phyloP scores from a whole-genome alignment of 2,888 invertebrate species.

The Orthosia cruda region DNA sequence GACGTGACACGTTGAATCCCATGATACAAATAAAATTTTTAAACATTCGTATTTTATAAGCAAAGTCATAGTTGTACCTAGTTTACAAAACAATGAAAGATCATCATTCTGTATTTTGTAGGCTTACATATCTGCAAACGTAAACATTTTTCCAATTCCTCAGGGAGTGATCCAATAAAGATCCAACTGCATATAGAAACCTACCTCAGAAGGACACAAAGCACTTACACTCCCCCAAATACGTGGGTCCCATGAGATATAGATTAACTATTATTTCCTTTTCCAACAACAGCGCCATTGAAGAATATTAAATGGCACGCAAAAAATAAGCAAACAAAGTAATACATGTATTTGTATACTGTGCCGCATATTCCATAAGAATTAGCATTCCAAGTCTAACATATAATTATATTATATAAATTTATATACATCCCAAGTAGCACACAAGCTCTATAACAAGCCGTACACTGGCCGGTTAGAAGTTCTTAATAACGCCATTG shows the following conservation, averaged over 20 bases:
- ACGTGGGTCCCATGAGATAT: slow-evolving; percentile 29
- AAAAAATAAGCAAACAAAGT: slow-evolving; percentile 5
- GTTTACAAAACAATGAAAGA: background rate
- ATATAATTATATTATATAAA: too few species aligned
- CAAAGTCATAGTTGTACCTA: too few species aligned
- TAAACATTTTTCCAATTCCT: slow-evolving; percentile 7
- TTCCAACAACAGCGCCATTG: slow-evolving; percentile 21
- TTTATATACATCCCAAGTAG: too few species aligned
- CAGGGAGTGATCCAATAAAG: slow-evolving; percentile 32
- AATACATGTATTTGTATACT: background rate
- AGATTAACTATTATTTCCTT: slow-evolving; percentile 51
- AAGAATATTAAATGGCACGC: slow-evolving; percentile 23
- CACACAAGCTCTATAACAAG: too few species aligned
- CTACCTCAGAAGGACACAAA: slow-evolving; percentile 49
- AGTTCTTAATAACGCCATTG: too few species aligned
- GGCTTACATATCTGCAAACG: background rate
- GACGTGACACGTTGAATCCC: background rate
- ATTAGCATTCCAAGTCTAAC: too few species aligned
- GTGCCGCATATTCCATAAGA: too few species aligned
- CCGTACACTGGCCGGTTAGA: too few species aligned
- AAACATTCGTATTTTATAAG: too few species aligned
- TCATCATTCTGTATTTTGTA: background rate
- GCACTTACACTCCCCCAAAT: slow-evolving; percentile 46
- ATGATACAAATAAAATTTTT: background rate
- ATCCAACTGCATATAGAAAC: slow-evolving; percentile 40